A percentile compares a stretch with the other conserved stretches of the same genome.
phyloP scores from a whole-genome alignment of 2,113 vertebrate genomes.

The Leiothrix lutea region DNA sequence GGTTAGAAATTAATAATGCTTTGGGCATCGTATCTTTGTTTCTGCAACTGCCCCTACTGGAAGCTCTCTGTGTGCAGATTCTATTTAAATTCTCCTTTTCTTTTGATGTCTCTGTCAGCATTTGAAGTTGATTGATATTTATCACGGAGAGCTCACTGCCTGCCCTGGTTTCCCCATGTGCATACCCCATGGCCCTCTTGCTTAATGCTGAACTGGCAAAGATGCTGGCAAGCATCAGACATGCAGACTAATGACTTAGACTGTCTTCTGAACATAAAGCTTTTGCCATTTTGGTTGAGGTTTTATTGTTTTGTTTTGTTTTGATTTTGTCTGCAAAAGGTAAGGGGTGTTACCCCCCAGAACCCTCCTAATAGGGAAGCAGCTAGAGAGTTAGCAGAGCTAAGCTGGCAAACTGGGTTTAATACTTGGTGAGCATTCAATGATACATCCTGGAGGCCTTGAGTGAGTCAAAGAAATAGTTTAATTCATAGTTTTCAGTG shows the following conservation, averaged over 20 bases:
- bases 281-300: not conserved
- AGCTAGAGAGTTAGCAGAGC: not conserved
- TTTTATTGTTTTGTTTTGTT: not conserved
- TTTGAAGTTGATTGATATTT: slow-evolving; percentile 41
- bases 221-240: not conserved
- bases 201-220: slow-evolving; percentile 16
- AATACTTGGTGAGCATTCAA: not conserved
- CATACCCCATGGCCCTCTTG: slow-evolving; percentile 40
- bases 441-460: not conserved
- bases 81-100: slow-evolving; percentile 26
- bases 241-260: not conserved
- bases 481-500: slow-evolving; percentile 7
- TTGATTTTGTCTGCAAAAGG: not conserved
- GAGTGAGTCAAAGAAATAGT: not conserved
- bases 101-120: slow-evolving; percentile 51
- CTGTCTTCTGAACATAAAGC: not conserved
- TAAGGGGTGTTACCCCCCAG: not conserved
- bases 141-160: not conserved
- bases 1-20: not conserved
- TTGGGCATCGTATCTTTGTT: not conserved
- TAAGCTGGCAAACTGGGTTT: not conserved
- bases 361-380: not conserved
- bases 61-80: not conserved
- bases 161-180: slow-evolving; percentile 44
- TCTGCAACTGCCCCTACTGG: not conserved